Base-by-base conservation (phyloP, 1,140 invertebrate species). In the Daktulosphaira vitifoliae region DNA sequence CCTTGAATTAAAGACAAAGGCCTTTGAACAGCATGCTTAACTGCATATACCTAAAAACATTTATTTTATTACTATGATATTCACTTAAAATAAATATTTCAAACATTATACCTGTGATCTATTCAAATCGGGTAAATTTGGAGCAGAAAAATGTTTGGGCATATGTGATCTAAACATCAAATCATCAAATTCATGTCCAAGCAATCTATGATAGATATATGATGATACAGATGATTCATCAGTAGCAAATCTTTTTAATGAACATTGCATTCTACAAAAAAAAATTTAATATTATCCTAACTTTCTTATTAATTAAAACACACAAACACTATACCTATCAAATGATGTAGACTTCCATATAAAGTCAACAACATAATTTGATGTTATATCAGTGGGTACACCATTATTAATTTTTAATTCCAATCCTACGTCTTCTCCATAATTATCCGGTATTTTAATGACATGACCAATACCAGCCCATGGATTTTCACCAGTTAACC, bases 261-360 rank as follows among this genome's bases (percentile, higher is more conserved):
- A 94, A 22, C 89, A 80, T 72, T 96, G 92, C 96, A 99, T 99
- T 69, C 95, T 92, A 65, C 7, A 33, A 33, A 33, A 6, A 33
- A 33, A 6, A 33, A 33, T 33, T 6, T 33, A 33, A 33, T 33
- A 33, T 6, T 6, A 33, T 11, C 11, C 29, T 33, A 33, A 33
- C 5, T 33, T 33, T 5, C 29, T 20, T 22, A 3, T 52, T 25
- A 65, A 65, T n/a, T 65, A 65, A 65, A 50, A 16, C 37, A 46
- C 15, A 29, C 18, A 6, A 13, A 54, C 52, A 4, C 72, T n/a
- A 68, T 74, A 92, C 90, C 92, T 85, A 76, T 99, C 95, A 77
- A 99, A 99, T 44, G 92, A 95, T 1, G 96, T 99, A 64, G 94
- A 95, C 74, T 99, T 99, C 97, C 96, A 99, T 20, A 99, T 97